Base-by-base conservation (phyloP, 2,797 vertebrate genomes). In the Lagorchestes hirsutus region DNA sequence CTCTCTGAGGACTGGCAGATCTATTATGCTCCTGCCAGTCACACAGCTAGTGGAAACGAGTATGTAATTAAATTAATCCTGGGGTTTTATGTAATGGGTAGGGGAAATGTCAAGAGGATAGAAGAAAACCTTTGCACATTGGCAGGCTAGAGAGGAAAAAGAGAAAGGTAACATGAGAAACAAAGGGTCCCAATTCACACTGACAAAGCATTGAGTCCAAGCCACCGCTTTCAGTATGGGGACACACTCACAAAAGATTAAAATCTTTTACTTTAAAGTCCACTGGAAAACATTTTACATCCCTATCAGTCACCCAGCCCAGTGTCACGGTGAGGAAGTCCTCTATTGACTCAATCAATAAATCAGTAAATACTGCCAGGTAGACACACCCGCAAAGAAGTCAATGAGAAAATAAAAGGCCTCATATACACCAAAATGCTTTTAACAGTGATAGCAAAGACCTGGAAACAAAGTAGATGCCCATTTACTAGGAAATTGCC, bases 41-140 rank as follows among this genome's bases (percentile, higher is more conserved):
- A 90, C 34, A 93, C 93, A 67, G 95, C 95, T 56, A 82, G 29
- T 0, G 34, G 55, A 95, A 96, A 55, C 2, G 24, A 94, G 95
- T 2, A 0, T 56, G 94, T 97, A 96, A 98, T 98, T 97, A 97
- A 95, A 96, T 97, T 97, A 97, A 98, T 97, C 90, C 97, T 92
- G n/a, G 94, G 95, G 92, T 54, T 90, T 74, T n/a, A 54, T 22
- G 91, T 74, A 82, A 96, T 16, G 59, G 97, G 95, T 16, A n/a
- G 82, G 22, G 34, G 56, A 90, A 91, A 90, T 93, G 58, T 34
- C 0, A 11, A 96, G 95, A 90, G 93, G 40, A 74, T 22, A 18
- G 55, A 91, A 55, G 27, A 31, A n/a, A 27, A 50, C 13, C n/a
- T 87, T 82, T 87, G 82, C 1, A 4, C 94, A 91, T 22, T 34